Evolutionary conservation across 2,888 invertebrate species (phyloP).

Genomic region (Epirrhoe alternata): DNA sequence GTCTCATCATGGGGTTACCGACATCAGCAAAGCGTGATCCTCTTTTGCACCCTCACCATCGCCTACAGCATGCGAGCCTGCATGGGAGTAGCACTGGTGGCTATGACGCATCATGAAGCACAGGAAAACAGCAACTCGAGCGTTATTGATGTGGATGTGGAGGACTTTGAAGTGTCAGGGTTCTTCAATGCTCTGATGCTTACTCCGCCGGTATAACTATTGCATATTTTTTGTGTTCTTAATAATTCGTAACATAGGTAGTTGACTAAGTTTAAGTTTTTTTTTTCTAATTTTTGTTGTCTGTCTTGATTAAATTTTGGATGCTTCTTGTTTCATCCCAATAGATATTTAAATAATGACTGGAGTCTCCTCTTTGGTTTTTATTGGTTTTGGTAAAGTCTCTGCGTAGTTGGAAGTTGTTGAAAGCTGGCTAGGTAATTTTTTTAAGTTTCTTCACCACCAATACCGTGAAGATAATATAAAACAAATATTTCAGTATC

Average conservation of each 20-base stretch:
- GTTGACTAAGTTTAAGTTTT: too few species aligned
- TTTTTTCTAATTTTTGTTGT: too few species aligned
- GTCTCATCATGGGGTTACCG: slow-evolving; percentile 72
- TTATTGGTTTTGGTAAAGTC: too few species aligned
- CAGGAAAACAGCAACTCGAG: not conserved
- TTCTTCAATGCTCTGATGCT: slow-evolving; percentile 57
- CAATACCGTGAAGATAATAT: too few species aligned
- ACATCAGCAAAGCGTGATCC: slow-evolving; percentile 85
- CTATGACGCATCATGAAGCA: slow-evolving; percentile 76
- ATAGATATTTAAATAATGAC: too few species aligned
- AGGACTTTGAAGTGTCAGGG: slow-evolving; percentile 46
- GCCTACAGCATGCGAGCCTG: slow-evolving; percentile 87
- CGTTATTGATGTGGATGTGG: slow-evolving; percentile 20
- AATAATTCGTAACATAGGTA: too few species aligned
- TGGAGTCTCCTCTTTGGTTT: too few species aligned
- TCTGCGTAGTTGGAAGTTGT: too few species aligned
- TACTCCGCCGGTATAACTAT: slow-evolving; percentile 61
- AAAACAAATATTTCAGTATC: slow-evolving; percentile 60
- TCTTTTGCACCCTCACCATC: slow-evolving; percentile 84
- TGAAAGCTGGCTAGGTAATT: too few species aligned
- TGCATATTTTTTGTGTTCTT: not conserved
- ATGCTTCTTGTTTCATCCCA: too few species aligned
- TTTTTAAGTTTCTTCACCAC: too few species aligned
- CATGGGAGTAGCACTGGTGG: slow-evolving; percentile 88
- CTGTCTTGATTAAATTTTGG: too few species aligned